Percentiles rank a stretch among this genome's conserved stretches.
These are phyloP conservation scores for Papilio machaon DNA, from an alignment of 1,140 invertebrate species.

Conservation along the genomic window DNA sequence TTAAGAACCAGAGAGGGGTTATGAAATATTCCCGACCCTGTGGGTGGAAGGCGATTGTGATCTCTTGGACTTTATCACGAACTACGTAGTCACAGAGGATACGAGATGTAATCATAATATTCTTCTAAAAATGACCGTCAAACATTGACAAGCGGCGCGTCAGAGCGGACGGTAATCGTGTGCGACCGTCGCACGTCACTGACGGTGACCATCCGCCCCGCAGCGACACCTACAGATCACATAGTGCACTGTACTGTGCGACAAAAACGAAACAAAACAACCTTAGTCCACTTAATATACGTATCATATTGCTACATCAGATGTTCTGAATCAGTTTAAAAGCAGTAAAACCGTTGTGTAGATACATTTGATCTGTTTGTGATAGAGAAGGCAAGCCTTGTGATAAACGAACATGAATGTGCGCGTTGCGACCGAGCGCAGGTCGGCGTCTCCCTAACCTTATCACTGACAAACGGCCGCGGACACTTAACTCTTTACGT, in stretches of 20 bases:
- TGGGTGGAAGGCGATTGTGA: neutral
- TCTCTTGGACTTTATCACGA: constrained; percentile 12
- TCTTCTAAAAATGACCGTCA: constrained; percentile 11
- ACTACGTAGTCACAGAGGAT: neutral
- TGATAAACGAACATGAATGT: neutral
- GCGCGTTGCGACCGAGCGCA: neutral
- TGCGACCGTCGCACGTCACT: constrained; percentile 7
- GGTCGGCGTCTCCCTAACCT: neutral
- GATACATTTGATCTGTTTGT: constrained; percentile 6
- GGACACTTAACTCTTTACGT: constrained; percentile 20
- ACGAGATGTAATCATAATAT: constrained; percentile 13
- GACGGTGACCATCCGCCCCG: constrained; percentile 3
- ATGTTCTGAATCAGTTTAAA: neutral
- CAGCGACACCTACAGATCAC: neutral
- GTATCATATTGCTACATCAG: neutral
- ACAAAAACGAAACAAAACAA: neutral
- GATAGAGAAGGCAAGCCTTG: constrained; percentile 18
- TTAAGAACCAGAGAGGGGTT: neutral
- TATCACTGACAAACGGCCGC: constrained; percentile 5
- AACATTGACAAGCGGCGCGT: constrained; percentile 2
- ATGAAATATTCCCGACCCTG: neutral
- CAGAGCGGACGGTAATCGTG: constrained; percentile 1
- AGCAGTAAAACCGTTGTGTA: neutral
- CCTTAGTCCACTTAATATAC: neutral
- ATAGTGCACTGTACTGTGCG: neutral